A percentile compares a stretch with the other conserved stretches of the same genome.
phyloP scores from a whole-genome alignment of 1,140 invertebrate species.

The Mercenaria mercenaria region DNA sequence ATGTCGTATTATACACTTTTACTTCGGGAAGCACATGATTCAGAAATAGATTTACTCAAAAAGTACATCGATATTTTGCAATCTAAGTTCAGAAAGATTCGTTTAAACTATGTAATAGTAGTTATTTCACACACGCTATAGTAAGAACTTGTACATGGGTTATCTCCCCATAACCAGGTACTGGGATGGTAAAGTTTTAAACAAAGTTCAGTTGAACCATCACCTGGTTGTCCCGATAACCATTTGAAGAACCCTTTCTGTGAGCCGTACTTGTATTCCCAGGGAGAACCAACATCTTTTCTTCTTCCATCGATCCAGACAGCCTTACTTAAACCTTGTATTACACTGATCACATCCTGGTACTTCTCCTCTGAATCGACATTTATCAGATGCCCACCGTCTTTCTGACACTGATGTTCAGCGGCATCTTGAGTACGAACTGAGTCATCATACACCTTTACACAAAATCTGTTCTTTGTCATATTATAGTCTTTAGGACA shows the following conservation, averaged over 20 bases:
- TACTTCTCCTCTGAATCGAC: not conserved
- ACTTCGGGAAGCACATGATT: too few species aligned
- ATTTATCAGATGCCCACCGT: not conserved
- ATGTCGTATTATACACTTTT: too few species aligned
- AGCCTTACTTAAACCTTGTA: not conserved
- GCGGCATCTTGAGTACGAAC: not conserved
- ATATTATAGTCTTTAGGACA: not conserved
- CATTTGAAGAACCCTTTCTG: not conserved
- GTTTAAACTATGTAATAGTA: too few species aligned
- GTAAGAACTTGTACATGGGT: too few species aligned
- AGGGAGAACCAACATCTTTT: not conserved
- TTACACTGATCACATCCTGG: not conserved
- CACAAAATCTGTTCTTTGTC: not conserved
- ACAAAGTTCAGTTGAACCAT: not conserved
- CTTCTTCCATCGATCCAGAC: not conserved
- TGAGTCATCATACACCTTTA: not conserved
- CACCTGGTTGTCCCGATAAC: not conserved
- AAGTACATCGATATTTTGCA: too few species aligned
- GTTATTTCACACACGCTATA: too few species aligned
- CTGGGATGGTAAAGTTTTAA: too few species aligned
- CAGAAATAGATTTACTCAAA: too few species aligned
- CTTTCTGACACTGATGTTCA: not conserved
- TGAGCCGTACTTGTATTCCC: not conserved
- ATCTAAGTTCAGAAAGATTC: too few species aligned
- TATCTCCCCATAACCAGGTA: too few species aligned